Base-by-base conservation (phyloP, 2,797 vertebrate species). In the Pangasius krempfi region DNA sequence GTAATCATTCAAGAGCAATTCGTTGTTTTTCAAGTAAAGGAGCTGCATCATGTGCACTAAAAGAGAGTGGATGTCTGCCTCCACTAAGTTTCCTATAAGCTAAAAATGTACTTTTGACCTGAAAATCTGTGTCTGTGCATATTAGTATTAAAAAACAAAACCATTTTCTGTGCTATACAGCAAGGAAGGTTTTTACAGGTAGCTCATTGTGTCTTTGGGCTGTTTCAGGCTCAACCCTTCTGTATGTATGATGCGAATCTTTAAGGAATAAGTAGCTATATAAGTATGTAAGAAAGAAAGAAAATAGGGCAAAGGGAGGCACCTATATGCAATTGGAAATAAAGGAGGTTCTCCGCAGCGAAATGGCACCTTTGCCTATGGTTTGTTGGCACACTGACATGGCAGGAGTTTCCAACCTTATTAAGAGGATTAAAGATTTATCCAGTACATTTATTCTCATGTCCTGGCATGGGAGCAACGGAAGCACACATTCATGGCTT, bases 401-500 rank as follows among this genome's bases (percentile, higher is more conserved):
- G 86, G 80, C 87, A 81, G 78, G 85, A 90, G 86, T 86, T 89
- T 80, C 87, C 89, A 92, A 91, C 93, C 90, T 92, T 87, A 87
- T 92, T 91, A 90, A 92, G 89, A 84, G 88, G 90, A 92, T 93
- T 91, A 90, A 92, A 88, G 87, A 91, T 92, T 92, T 86, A 93
- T 80, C 88, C 88, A 78, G 87, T 87, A 86, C 73, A 86, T 89
- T 90, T 88, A 84, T 89, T 64, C 56, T 86, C 88, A 78, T 70
- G 85, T 86, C 70, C 56, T 73, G 56, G 72, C 87, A 73, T 68
- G 89, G 85, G 64, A 73, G 64, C 30, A 44, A 81, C 68, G 78
- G 72, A 88, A 89, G 78, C 16, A 1, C 18, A 68, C 70, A 68
- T 88, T 87, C 82, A 62, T 33, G 44, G 64, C 70, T 79, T 73